These are phyloP conservation scores for Teleogryllus occipitalis DNA, from an alignment of 1,140 invertebrate genomes.

Conservation along the genomic window DNA sequence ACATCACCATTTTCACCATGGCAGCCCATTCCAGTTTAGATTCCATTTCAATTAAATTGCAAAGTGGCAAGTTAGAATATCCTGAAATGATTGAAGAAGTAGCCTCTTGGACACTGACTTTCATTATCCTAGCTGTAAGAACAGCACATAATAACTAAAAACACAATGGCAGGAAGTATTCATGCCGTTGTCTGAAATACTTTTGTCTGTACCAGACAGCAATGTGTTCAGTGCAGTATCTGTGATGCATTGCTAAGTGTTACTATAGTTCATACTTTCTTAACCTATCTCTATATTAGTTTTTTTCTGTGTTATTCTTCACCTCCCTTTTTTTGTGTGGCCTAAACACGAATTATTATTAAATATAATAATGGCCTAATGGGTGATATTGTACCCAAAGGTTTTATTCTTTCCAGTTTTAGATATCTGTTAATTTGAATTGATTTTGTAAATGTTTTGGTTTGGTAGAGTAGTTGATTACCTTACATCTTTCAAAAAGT, in stretches of 20 bases:
- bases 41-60: conserved; percentile 77
- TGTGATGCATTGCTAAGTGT: not conserved
- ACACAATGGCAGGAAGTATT: too few species aligned
- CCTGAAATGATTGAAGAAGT: not conserved
- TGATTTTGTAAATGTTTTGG: not conserved
- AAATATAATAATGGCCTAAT: too few species aligned
- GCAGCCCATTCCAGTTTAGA: conserved; percentile 88
- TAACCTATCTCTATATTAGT: too few species aligned
- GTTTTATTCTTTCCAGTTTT: not conserved
- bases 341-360: too few species aligned
- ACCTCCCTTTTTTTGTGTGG: too few species aligned
- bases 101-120: not conserved
- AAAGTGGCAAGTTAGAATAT: not conserved
- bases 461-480: not conserved
- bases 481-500: not conserved
- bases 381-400: not conserved
- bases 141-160: too few species aligned
- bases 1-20: conserved; percentile 80
- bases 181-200: too few species aligned
- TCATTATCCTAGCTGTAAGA: not conserved
- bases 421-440: not conserved
- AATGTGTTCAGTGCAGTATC: not conserved
- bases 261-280: too few species aligned
- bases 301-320: too few species aligned
- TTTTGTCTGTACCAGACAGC: too few species aligned